Conservation (phyloP, 2,888 invertebrate species). For the Andrena praecox region DNA sequence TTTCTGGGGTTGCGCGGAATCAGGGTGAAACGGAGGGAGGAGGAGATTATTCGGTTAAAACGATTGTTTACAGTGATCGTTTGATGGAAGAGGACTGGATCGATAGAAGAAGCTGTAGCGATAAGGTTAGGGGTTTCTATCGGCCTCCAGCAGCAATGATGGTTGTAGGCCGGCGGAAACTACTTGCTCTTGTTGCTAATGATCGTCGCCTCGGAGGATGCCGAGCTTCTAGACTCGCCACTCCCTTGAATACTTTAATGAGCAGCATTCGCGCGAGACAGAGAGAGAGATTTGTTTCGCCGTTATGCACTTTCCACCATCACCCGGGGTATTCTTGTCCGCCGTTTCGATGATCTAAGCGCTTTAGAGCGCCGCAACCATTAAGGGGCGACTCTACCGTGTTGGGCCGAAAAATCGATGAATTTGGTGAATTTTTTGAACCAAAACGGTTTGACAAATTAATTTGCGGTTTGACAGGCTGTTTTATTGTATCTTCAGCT, state of each 20-base stretch:
- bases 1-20: not conserved
- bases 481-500: no score
- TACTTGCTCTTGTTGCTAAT: slow-evolving; percentile 90
- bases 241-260: slow-evolving; percentile 31
- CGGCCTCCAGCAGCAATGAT: slow-evolving; percentile 94
- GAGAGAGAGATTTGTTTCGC: not conserved
- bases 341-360: not conserved
- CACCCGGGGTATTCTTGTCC: not conserved
- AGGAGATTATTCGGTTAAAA: not conserved
- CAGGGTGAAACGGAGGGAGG: not conserved
- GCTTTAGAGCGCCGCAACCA: not conserved
- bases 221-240: not conserved
- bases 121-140: slow-evolving; percentile 93
- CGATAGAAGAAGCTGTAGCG: slow-evolving; percentile 37
- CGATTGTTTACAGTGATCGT: not conserved
- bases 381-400: no score
- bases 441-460: no score
- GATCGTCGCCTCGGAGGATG: slow-evolving; percentile 66
- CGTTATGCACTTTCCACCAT: not conserved
- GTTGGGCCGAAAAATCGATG: no score
- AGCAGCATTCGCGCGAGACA: not conserved
- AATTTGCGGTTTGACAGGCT: no score
- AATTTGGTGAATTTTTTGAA: no score
- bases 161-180: slow-evolving; percentile 98
- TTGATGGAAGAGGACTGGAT: not conserved